Base-by-base conservation (phyloP, 1,140 invertebrate species). In the Whitmania pigra region DNA sequence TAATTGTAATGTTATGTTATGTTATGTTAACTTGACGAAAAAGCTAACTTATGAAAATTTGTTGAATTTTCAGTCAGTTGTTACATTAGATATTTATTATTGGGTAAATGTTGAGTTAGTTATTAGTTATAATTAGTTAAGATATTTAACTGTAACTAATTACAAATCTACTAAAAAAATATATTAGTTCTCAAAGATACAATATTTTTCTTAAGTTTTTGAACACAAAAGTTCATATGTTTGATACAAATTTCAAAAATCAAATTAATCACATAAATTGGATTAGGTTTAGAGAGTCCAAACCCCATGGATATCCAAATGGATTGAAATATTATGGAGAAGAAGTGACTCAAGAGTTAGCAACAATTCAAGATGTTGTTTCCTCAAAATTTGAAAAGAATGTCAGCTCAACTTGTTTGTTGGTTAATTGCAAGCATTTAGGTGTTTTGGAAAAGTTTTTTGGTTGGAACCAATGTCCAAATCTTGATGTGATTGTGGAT, bases 301-400 rank as follows among this genome's bases (percentile, higher is more conserved):
- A 53, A 22, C 53, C 69, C 2, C 22, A 49, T 18, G 53, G 53
- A 36, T 70, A 70, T 53, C 36, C 69, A 27, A 6, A 2, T n/a
- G 40, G 18, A 53, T 25, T 70, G 25, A 25, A 54, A 9, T 54
- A 49, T 31, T 53, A 49, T 49, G 69, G 69, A 22, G 53, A 70
- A 22, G 18, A 36, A 53, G 22, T 22, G 22, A 53, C 40, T 49
- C 43, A 70, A 36, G 25, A 9, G 11, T 2, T 53, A 6, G 69
- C 69, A 70, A 22, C 36, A 18, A 25, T 27, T 9, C 5, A 25
- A 7, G 43, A 70, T n/a, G 49, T 70, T 9, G 40, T 27, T 70
- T 70, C 69, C 6, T 53, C 69, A 25, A 53, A 25, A 43, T 31
- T 53, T 53, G 69, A 49, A 53, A 49, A 70, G 40, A 22, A 54